Base-by-base conservation (phyloP, 2,888 invertebrate genomes). In the Trypoxylon attenuatum region DNA sequence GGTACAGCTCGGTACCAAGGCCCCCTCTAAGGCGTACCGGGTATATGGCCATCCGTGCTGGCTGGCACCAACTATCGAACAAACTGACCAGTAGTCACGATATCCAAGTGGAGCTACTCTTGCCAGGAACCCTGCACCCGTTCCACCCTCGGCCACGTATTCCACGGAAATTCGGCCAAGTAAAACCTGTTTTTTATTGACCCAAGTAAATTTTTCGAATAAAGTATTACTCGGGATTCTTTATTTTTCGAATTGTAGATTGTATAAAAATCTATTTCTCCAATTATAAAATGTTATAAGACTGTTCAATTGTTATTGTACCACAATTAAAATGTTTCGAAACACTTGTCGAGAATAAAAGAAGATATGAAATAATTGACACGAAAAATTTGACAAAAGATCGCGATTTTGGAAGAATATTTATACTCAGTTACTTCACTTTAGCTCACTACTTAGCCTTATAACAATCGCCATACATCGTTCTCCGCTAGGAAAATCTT, bases 81-180 rank as follows among this genome's bases (percentile, higher is more conserved):
- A 87, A 87, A 87, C 87, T 87, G 87, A 87, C 87, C 86, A 87
- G 82, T 84, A 85, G 86, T 87, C 86, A 87, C 86, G 86, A 87
- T 85, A 86, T 83, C 83, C 81, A 54, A 77, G 69, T 68, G 59
- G 61, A 69, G 49, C 62, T 55, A 68, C 62, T 64, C 68, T 53
- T 23, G 52, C 46, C 42, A 6, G 43, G 43, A 23, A 38, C 39
- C 27, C 55, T 49, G 33, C 66, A 71, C 74, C 68, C 61, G 66
- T 55, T 63, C 16, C n/a, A n/a, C 19, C 1, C 49, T 39, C 25
- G 29, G 33, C 19, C 41, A 1, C 29, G 0, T 13, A 5, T 13
- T 13, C 29, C 29, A 13, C 10, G 6, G 6, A 29, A 29, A 29
- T 29, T 6, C 4, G 29, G 2, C 4, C 29, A 2, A 8, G 1